Base-by-base conservation (phyloP, 2,113 vertebrate species). In the Triplophysa siluroides region DNA sequence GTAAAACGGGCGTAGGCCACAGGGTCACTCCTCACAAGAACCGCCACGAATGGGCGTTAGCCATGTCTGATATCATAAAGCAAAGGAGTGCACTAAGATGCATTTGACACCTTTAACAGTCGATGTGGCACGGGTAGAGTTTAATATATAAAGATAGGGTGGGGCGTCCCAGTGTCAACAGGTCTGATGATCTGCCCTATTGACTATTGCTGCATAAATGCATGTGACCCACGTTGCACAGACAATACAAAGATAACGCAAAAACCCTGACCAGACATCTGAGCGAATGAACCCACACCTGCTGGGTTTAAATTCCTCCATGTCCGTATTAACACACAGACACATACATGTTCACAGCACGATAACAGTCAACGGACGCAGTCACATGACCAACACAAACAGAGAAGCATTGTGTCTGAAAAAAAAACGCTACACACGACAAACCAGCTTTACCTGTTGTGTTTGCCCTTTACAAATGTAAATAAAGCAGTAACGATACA, bases 261-360 rank as follows among this genome's bases (percentile, higher is more conserved):
- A 7, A 67, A 7, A 3, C 38, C 12, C 45, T 24, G 21, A 64
- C 33, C n/a, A 75, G 75, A 54, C 54, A 60, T 61, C 61, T n/a
- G 78, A 87, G 81, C 88, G 88, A 87, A 86, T 86, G 88, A 74
- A 87, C 52, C 76, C 72, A 83, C 87, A 92, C 86, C 89, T 90
- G 89, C 87, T 88, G 83, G 64, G 78, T 33, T 80, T 83, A 73
- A 82, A 61, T 78, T 76, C 33, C 14, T 33, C 79, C 26, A 79
- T 60, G 80, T 62, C 80, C 81, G 87, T 9, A 78, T 38, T 71
- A 76, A 80, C 76, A 47, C 64, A 76, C 60, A 73, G 58, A 52
- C 60, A 14, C 24, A 50, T 47, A 24, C 54, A 76, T 26, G 60
- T 69, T 60, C 74, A 78, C 68, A 78, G 24, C 64, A 80, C 80